Evolutionary conservation across 2,113 vertebrate species (phyloP).

Genomic region (Elephantulus edwardii): DNA sequence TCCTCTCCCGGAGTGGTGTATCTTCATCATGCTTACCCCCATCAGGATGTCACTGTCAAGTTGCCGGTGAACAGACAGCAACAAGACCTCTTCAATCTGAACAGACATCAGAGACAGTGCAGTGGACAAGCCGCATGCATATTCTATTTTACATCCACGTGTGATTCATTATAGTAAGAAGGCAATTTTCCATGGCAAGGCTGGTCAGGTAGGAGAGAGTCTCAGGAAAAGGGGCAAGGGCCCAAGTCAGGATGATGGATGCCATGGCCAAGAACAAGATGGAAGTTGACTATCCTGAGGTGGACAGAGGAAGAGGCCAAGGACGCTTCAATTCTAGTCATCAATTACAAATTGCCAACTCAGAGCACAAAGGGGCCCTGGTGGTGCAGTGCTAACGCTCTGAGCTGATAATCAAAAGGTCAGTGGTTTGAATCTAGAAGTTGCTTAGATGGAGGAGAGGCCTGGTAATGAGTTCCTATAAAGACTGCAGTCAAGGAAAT

Average conservation of each 20-base stretch:
- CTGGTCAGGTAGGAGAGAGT: neutral
- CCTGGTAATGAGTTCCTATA: neutral
- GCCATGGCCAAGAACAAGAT: neutral
- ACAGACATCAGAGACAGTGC: neutral
- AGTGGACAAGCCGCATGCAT: slow-evolving; percentile 1
- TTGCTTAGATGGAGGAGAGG: neutral
- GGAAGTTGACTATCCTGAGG: neutral
- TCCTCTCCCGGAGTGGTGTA: too few relatives aligned
- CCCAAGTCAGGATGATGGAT: neutral
- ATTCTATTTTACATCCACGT: neutral
- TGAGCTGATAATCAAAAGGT: neutral
- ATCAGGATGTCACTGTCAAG: too few relatives aligned
- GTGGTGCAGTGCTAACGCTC: too few relatives aligned
- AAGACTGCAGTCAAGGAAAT: neutral
- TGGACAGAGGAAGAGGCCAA: neutral
- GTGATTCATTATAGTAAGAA: neutral
- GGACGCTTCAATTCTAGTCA: neutral
- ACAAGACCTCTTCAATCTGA: neutral
- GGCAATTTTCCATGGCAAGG: neutral
- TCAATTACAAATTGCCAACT: neutral
- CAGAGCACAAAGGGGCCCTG: neutral
- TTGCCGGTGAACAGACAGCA: too few relatives aligned
- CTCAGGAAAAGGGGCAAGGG: neutral
- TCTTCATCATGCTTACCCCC: too few relatives aligned
- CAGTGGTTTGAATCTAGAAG: neutral